Evolutionary conservation across 1,140 invertebrate species (phyloP), one percentile per base, ranked within the genome.

Genomic region (Calliphora vicina): DNA sequence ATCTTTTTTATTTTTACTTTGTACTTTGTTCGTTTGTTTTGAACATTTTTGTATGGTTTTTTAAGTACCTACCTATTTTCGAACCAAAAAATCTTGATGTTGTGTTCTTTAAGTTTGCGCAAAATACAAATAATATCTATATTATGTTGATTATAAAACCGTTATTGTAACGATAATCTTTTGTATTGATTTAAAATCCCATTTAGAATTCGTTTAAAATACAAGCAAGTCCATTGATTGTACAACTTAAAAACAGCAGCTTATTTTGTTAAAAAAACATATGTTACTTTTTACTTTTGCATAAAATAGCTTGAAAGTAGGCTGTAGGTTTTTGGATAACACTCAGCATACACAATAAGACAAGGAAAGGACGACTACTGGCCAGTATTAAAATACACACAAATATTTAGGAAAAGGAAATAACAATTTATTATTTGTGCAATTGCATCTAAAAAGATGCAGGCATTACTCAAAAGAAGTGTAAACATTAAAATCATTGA

Each of bases 81-180:
- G 67, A 76, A 76, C 15, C n/a, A n/a, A 73, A 74, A 74, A 74
- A 87, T 88, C 87, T 88, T 85, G 87, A 88, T 88, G 87, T 88
- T 88, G 87, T 88, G 87, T 88, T 88, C 85, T 88, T 82, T 81
- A 23, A 2, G 10, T 67, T 67, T 67, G 23, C 61, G 61, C 61
- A 20, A 67, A 50, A 13, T 50, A 50, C 15, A 50, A 17, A 15
- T 12, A 12, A 12, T 35, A 35, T 35, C 6, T 10, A 35, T 50
- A 50, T 67, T 67, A 25, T 67, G 61, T 67, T 67, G 61, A 67
- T 23, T 23, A 67, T 25, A 25, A 50, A 50, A 50, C n/a, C 50
- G 50, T 57, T 23, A 23, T 23, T 23, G 23, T 23, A 67, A 67
- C n/a, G 20, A 67, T 20, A 23, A 67, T 25, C 61, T 20, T 67